Evolutionary conservation across 1,140 invertebrate genomes (phyloP).

Genomic region (Pemphigus obesinymphae): DNA sequence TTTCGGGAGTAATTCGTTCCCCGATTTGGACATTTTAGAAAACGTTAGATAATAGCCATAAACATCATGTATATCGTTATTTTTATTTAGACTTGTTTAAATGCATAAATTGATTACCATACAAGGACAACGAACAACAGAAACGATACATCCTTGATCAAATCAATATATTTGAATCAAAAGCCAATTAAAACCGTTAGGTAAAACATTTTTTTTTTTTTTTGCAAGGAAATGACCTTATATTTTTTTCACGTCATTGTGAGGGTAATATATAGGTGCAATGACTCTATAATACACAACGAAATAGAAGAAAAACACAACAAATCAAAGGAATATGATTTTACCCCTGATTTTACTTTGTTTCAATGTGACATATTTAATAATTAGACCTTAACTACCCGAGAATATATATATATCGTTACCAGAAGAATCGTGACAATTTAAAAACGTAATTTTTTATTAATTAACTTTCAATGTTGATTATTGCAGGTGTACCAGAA

Average conservation of each 20-base stretch:
- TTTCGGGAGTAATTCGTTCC: background rate
- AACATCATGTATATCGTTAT: background rate
- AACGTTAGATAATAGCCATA: background rate
- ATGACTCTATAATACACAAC: background rate
- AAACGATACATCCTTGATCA: conserved; percentile 20
- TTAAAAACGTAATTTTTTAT: no score
- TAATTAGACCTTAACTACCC: background rate
- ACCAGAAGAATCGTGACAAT: no score
- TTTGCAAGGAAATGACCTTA: conserved; percentile 7
- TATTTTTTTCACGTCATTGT: background rate
- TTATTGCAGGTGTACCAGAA: no score
- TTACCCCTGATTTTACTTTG: no score
- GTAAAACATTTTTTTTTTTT: conserved; percentile 20
- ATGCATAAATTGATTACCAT: background rate
- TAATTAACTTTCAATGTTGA: no score
- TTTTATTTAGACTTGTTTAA: background rate
- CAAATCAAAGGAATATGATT: background rate
- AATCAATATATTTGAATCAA: conserved; percentile 6
- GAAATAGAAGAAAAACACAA: background rate
- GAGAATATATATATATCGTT: no score
- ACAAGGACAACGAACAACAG: conserved; percentile 19
- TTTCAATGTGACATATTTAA: background rate
- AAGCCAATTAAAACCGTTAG: conserved; percentile 2
- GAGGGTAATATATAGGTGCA: conserved; percentile 8
- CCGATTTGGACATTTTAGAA: background rate